Percentiles rank a stretch among this genome's conserved stretches.
Evolutionary conservation across 2,797 vertebrate species (phyloP).

Genomic region (Coluber constrictor): DNA sequence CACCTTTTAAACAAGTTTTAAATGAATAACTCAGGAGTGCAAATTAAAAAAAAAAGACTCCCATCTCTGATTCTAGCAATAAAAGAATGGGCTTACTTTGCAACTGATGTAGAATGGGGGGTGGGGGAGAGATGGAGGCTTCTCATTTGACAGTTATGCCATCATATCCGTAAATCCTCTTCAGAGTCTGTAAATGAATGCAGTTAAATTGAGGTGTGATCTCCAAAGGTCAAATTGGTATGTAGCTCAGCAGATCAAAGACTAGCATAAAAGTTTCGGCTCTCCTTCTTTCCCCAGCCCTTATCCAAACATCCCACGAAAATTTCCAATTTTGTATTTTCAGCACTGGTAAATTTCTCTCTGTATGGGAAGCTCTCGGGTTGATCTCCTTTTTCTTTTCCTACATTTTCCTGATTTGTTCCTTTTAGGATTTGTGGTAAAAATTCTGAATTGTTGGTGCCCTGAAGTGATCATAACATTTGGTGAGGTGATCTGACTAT

Average conservation of each 20-base stretch:
- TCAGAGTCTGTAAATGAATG: constrained; percentile 41
- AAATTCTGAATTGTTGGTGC: not conserved
- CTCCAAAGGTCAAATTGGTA: not conserved
- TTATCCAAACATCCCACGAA: not conserved
- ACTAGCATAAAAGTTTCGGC: not conserved
- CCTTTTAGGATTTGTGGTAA: not conserved
- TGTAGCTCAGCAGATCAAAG: constrained; percentile 13
- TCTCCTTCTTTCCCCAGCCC: too few relatives aligned
- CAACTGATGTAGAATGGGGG: not conserved
- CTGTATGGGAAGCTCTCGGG: not conserved
- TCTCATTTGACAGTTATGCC: constrained; percentile 25
- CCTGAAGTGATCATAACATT: not conserved
- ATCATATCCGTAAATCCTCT: constrained; percentile 23
- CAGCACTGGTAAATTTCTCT: not conserved
- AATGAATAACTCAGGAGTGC: too few relatives aligned
- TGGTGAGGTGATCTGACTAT: not conserved
- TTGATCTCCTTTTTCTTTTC: too few relatives aligned
- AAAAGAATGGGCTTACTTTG: not conserved
- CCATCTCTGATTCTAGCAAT: not conserved
- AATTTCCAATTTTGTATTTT: not conserved
- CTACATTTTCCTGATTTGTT: not conserved
- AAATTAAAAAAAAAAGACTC: too few relatives aligned
- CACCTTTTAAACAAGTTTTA: too few relatives aligned
- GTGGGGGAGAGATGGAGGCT: too few relatives aligned
- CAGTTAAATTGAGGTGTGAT: constrained; percentile 53